Base-by-base conservation (phyloP, 1,140 invertebrate species). In the Ostrea edulis region DNA sequence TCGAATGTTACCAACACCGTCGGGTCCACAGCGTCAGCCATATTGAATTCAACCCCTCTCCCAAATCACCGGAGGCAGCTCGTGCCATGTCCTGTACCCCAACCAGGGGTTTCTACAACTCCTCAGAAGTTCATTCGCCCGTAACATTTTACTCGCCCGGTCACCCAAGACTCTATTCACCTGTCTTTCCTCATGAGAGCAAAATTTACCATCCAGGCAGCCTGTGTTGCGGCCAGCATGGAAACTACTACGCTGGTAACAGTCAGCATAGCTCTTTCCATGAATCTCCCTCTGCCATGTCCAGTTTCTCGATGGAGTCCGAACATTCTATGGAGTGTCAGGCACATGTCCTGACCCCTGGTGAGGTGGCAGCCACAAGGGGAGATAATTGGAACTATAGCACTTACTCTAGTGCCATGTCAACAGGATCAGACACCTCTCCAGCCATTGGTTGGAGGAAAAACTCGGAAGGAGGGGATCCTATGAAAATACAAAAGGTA, bases 1-100 rank as follows among this genome's bases (percentile, higher is more conserved):
- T 89, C 58, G 90, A 90, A 12, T 93, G 91, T 83, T 93, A 91
- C 88, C 91, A 93, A 54, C 93, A 94, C 87, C 86, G 91, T 2
- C 91, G 93, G 12, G 92, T 93, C 9, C 93, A 94, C 90, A 94
- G 93, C 88, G 91, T 94, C 51, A 91, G 92, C 62, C 93, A 94
- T 81, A 92, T 94, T 22, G 93, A 93, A n/a, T 90, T 89, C 71
- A 87, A 88, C 58, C 68, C 68, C 29, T 86, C 90, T 17, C 53
- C 88, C 5, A 90, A 87, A 14, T 93, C 92, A 29, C 92, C 91
- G 14, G 88, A 89, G 55, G 54, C 91, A 52, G 90, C 89, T 20
- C 89, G 92, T 22, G 91, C 92, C 53, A 89, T 93, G 68, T 92
- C 92, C 11, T 93, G 92, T 86, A 91, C 92, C 68, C 92, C 92